These are phyloP conservation scores for Gymnocypris eckloni DNA, from an alignment of 2,797 vertebrate genomes.

Conservation along the genomic window DNA sequence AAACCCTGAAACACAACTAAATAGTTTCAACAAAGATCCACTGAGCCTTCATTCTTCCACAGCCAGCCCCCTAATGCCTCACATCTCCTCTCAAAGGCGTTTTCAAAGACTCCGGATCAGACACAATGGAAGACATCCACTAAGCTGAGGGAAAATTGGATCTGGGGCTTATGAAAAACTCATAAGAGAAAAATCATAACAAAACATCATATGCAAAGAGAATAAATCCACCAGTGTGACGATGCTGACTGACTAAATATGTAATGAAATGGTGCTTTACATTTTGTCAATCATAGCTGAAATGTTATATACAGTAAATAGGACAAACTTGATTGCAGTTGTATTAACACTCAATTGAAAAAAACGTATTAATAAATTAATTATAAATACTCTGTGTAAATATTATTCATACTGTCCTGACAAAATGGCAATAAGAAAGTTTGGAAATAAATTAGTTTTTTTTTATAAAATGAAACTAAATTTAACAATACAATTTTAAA, in stretches of 20 bases:
- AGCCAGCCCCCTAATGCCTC: slow-evolving; percentile 59
- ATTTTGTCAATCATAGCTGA: background rate
- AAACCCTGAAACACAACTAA: slow-evolving; percentile 55
- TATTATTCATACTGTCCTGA: too few species aligned
- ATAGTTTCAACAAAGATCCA: slow-evolving; percentile 61
- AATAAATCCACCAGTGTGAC: background rate
- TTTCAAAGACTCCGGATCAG: slow-evolving; percentile 39
- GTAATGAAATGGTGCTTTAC: background rate
- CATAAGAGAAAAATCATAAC: background rate
- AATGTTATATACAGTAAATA: too few species aligned
- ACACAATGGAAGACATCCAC: slow-evolving; percentile 1
- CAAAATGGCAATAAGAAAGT: too few species aligned
- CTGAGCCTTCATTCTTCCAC: slow-evolving; percentile 60
- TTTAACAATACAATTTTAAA: too few species aligned
- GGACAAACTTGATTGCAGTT: too few species aligned
- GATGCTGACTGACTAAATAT: background rate
- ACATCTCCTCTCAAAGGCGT: slow-evolving; percentile 72
- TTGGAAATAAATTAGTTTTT: too few species aligned
- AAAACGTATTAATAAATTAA: too few species aligned
- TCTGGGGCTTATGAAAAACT: background rate
- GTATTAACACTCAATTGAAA: too few species aligned
- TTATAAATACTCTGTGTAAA: too few species aligned
- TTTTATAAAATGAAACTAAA: too few species aligned
- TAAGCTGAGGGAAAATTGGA: slow-evolving; percentile 13
- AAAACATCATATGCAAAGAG: background rate